Base-by-base conservation (phyloP, 2,888 invertebrate species). In the Maniola hyperantus region DNA sequence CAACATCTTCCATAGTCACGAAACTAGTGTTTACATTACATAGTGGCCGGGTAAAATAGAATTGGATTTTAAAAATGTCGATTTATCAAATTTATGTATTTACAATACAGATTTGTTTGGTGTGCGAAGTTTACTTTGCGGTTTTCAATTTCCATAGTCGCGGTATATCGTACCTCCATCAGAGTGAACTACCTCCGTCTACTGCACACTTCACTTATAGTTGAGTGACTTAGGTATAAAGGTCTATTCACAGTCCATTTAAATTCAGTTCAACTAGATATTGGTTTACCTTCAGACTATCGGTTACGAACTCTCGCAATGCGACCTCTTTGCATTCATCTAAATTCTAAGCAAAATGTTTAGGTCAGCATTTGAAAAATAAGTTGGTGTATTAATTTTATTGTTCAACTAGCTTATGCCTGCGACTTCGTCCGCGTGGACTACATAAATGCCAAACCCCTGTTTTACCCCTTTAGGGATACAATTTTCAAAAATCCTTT, bases 71-170 rank as follows among this genome's bases (percentile, higher is more conserved):
- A 34, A 59, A 48, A 57, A 57, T 57, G 57, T 33, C 59, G 48
- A 59, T 48, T 59, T 48, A 34, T 59, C 59, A 48, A 48, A 59
- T 59, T 59, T 59, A 59, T 59, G 59, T 59, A 48, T 48, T 48
- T 59, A 59, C 59, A 34, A 18, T 59, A 59, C 46, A 59, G 48
- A 59, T 59, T 59, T 46, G 46, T 59, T 59, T 15, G 33, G 48
- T 46, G 34, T n/a, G 48, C 33, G 15, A 33, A 48, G 59, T 59
- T 59, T 59, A 59, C 48, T 59, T 59, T 59, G 33, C 34, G 34
- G 15, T 18, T 59, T 46, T 15, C 59, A 33, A 46, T 59, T 59
- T 59, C 33, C 48, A 48, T 33, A 48, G 44, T 34, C 15, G 8
- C 33, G 33, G 13, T 58, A 18, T 48, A 48, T 59, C 34, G 59